Percentiles rank a stretch among this genome's conserved stretches.
phyloP scores from a whole-genome alignment of 2,888 invertebrate genomes.

The Xanthia icteritia region DNA sequence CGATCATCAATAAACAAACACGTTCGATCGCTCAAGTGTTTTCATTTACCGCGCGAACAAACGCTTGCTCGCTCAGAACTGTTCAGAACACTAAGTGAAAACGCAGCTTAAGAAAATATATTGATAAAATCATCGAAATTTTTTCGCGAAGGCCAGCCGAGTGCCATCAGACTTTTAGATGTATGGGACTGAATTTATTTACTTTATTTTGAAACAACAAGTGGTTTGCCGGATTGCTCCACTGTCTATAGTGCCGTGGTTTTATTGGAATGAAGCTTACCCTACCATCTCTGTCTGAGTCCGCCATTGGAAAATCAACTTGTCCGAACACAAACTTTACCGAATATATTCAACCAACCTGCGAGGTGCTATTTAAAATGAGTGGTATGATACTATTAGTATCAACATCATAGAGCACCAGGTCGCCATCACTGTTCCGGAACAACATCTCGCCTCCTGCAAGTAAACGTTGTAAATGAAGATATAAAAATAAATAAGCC shows the following conservation, averaged over 20 bases:
- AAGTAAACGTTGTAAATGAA: constrained; percentile 69
- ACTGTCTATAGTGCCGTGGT: background rate
- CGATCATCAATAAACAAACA: no score
- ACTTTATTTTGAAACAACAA: background rate
- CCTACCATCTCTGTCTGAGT: background rate
- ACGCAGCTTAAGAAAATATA: no score
- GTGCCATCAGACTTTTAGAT: background rate
- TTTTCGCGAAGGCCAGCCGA: background rate
- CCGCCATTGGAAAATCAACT: no score
- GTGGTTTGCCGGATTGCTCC: background rate
- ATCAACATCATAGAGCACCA: constrained; percentile 89
- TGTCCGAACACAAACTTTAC: constrained; percentile 1
- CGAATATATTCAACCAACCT: constrained; percentile 74
- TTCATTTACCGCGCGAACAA: no score
- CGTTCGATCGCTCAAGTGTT: no score
- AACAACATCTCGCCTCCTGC: constrained; percentile 92
- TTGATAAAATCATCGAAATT: background rate
- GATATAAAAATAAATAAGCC: background rate
- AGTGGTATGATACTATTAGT: constrained; percentile 80
- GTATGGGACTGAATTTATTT: background rate
- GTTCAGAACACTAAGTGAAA: no score
- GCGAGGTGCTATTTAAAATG: constrained; percentile 81
- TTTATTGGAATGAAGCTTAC: background rate
- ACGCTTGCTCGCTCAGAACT: no score
- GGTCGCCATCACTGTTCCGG: constrained; percentile 89